These are phyloP conservation scores for Heteromyza rotundicornis DNA, from an alignment of 2,888 invertebrate species.

Conservation along the genomic window DNA sequence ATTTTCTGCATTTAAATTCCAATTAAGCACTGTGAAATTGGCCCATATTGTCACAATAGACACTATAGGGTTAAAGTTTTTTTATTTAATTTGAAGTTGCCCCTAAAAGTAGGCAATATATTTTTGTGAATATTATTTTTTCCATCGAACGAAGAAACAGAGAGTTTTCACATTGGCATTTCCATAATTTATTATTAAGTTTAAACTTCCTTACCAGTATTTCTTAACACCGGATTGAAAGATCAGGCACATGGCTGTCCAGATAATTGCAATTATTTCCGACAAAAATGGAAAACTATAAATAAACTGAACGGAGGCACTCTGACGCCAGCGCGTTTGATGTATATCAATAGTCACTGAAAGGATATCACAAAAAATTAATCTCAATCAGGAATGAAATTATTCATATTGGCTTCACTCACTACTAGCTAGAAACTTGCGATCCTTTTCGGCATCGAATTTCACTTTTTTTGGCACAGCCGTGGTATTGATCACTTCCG, in stretches of 20 bases:
- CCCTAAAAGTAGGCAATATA: no score
- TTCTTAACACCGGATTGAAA: constrained; percentile 55
- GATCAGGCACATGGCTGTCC: constrained; percentile 58
- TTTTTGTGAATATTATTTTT: no score
- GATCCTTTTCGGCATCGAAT: constrained; percentile 45
- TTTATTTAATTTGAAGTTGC: no score
- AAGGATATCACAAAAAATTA: constrained; percentile 10
- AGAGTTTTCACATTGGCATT: no score
- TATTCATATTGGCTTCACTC: no score
- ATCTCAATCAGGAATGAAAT: no score
- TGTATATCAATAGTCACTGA: constrained; percentile 50
- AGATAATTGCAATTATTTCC: constrained; percentile 53
- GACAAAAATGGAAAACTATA: constrained; percentile 54
- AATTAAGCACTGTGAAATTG: no score
- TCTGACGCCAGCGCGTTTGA: constrained; percentile 47
- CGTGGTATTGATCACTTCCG: constrained; percentile 18
- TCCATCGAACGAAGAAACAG: no score
- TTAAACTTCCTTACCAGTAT: constrained; percentile 51
- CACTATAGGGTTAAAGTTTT: no score
- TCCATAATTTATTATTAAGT: no score
- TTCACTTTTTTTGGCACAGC: constrained; percentile 35
- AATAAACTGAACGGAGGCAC: constrained; percentile 47
- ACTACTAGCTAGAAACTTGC: constrained; percentile 46
- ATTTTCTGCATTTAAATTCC: no score
- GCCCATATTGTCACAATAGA: no score